phyloP scores from a whole-genome alignment of 2,797 vertebrate species.

The Tarsius wallacei region DNA sequence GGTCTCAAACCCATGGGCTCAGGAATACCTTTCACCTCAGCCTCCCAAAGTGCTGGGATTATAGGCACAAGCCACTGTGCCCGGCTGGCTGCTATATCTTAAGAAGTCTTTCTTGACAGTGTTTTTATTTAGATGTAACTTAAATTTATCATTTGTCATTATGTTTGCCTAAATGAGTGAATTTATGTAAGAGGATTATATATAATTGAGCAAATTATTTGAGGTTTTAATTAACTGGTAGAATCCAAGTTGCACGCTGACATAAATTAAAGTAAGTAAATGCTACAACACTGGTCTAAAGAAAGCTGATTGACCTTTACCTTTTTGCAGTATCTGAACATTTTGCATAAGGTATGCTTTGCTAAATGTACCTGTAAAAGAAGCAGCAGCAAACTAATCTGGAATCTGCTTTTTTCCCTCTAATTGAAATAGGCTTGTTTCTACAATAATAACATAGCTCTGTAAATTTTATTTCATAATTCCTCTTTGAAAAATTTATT shows the following conservation, averaged over 20 bases:
- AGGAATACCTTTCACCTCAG: not conserved
- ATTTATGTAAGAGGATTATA: not conserved
- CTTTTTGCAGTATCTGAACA: not conserved
- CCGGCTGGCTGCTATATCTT: not conserved
- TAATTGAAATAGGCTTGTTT: not conserved
- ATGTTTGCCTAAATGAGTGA: not conserved
- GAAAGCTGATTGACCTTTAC: not conserved
- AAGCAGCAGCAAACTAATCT: not conserved
- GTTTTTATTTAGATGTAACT: not conserved
- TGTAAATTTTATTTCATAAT: constrained; percentile 41
- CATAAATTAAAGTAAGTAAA: constrained; percentile 17
- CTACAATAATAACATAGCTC: not conserved
- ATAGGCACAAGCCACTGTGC: not conserved
- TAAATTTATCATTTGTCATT: not conserved
- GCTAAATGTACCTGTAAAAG: not conserved
- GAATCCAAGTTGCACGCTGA: not conserved
- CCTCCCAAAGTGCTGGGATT: not conserved
- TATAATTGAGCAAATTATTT: not conserved
- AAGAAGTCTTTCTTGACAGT: not conserved
- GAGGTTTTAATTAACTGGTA: not conserved
- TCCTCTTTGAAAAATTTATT: constrained; percentile 44
- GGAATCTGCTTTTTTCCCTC: not conserved
- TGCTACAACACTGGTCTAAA: not conserved
- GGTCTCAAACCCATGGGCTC: not conserved
- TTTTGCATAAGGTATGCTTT: not conserved